Percentiles rank a stretch among this genome's conserved stretches.
Conservation (phyloP, 2,113 vertebrate genomes). For the Alligator sinensis region DNA sequence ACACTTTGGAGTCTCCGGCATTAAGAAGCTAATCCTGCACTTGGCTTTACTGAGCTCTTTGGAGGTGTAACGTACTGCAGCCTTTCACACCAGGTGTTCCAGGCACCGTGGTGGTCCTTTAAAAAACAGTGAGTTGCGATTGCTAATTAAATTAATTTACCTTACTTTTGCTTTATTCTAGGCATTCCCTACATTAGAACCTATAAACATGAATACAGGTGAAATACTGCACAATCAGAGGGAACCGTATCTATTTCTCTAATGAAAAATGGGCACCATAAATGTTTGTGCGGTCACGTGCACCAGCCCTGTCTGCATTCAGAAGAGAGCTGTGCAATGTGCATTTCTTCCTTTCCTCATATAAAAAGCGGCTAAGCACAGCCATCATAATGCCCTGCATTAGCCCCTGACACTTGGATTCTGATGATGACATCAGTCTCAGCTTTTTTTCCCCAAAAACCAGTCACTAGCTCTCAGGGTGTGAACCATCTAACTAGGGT, state of each 20-base stretch:
- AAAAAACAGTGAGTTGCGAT: rapidly evolving
- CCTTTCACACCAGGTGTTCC: rapidly evolving
- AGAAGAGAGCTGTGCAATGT: not conserved
- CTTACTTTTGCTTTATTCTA: rapidly evolving
- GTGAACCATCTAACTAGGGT: too few species aligned
- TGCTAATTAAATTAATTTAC: not conserved
- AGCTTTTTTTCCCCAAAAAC: not conserved
- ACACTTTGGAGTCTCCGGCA: rapidly evolving
- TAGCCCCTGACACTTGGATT: not conserved
- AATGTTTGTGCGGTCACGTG: not conserved
- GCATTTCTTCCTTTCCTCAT: not conserved
- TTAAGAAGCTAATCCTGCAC: not conserved
- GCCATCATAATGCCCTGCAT: not conserved
- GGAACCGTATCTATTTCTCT: not conserved
- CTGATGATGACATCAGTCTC: not conserved
- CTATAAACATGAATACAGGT: not conserved
- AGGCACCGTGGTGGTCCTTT: rapidly evolving
- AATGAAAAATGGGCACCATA: rapidly evolving
- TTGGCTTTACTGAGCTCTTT: rapidly evolving
- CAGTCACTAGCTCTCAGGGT: not conserved
- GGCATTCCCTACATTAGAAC: not conserved
- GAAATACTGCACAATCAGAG: not conserved
- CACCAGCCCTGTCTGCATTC: rapidly evolving
- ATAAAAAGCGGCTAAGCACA: not conserved
- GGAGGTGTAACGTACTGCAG: rapidly evolving